A percentile compares a stretch with the other conserved stretches of the same genome.
Evolutionary conservation across 2,113 vertebrate genomes (phyloP).

Genomic region (Corvus hawaiiensis): DNA sequence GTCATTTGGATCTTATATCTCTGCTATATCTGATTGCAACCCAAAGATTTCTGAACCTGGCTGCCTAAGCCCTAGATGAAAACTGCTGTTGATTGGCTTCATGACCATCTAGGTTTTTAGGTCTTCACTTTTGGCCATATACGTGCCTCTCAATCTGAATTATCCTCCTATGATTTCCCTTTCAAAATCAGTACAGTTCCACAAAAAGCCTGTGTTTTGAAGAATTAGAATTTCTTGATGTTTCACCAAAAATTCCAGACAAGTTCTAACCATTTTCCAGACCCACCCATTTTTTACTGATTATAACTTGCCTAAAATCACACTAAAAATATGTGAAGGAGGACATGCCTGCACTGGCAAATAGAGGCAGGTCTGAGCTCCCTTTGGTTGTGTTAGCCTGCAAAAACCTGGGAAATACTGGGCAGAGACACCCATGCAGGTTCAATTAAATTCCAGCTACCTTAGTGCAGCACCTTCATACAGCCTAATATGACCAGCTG

Average conservation of each 20-base stretch:
- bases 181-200: neutral
- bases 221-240: neutral
- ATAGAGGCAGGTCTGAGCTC: neutral
- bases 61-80: neutral
- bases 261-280: constrained; percentile 24
- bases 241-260: constrained; percentile 16
- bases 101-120: neutral
- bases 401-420: neutral
- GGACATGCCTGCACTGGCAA: neutral
- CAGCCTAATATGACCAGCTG: neutral
- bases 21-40: neutral
- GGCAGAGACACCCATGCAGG: neutral
- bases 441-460: neutral
- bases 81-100: neutral
- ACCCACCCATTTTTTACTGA: neutral
- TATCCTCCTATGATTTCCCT: neutral
- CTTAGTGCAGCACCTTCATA: neutral
- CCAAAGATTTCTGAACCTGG: neutral
- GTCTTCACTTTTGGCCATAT: neutral
- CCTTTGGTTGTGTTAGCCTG: neutral
- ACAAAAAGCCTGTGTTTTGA: neutral
- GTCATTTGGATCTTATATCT: neutral
- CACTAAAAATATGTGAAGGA: neutral
- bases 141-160: neutral
- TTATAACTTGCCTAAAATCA: neutral